Base-by-base conservation (phyloP, 2,888 invertebrate genomes). In the Platyscelio sp. region DNA sequence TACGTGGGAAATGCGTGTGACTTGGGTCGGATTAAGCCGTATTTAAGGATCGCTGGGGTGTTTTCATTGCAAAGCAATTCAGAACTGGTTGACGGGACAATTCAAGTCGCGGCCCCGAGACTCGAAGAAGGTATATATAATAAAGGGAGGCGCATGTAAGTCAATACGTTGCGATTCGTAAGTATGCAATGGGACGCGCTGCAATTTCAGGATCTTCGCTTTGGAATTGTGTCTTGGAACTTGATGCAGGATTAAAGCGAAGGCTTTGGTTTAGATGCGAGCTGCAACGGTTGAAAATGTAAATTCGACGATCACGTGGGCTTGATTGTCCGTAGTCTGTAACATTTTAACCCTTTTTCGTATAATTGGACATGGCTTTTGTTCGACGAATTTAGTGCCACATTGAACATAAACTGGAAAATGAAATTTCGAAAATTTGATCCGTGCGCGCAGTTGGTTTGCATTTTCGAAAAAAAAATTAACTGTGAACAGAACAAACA, bases 71-170 rank as follows among this genome's bases (percentile, higher is more conserved):
- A n/a, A 58, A 38, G 81, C 78, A 75, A 85, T 85, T 85, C 85
- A 81, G 81, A 79, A 82, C 85, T 85, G 85, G 74, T 82, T 85
- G 85, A 81, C 78, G 81, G 85, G 72, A 85, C 85, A 85, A 85
- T 85, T 82, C 85, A 78, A 74, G 61, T 85, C 68, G 67, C 61
- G 51, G 83, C 67, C 77, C 38, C 54, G 61, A 75, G 76, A 75
- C 43, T 38, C 56, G 76, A 77, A 60, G 61, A 77, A n/a, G n/a
- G n/a, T n/a, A 67, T 65, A 68, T 29, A 77, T 67, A 81, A 72
- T 60, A 77, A 85, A 85, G 60, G 76, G 79, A 72, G 60, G 76
- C 33, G 54, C 56, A 61, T 61, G 84, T 79, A 75, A 79, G 80
- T 80, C 80, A 80, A 84, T 80, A 77, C 78, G 83, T 43, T 60